Conservation (phyloP, 2,113 vertebrate species). For the Trachemys scripta region DNA sequence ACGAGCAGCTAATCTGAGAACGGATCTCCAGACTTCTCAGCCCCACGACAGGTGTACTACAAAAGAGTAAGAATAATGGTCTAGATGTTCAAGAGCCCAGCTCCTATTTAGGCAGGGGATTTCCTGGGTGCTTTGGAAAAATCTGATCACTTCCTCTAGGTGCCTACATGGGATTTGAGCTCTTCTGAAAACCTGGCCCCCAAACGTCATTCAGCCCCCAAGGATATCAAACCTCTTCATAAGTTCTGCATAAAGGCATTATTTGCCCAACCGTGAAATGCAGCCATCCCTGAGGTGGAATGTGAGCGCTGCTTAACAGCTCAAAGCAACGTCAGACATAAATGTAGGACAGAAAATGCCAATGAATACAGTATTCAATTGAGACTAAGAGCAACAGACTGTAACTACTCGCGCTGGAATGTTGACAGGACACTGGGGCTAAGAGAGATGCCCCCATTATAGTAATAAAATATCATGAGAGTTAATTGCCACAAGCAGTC, state of each 20-base stretch:
- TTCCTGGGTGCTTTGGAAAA: not conserved
- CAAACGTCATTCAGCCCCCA: not conserved
- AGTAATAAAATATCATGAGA: not conserved
- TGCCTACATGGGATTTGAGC: fast-evolving
- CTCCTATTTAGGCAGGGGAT: not conserved
- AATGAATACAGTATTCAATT: not conserved
- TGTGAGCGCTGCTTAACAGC: not conserved
- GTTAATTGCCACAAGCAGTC: not conserved
- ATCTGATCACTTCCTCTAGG: fast-evolving
- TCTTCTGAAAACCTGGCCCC: not conserved
- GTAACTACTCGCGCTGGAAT: not conserved
- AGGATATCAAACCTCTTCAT: not conserved
- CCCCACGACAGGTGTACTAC: not conserved
- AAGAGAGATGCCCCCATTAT: not conserved
- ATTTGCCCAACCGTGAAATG: not conserved
- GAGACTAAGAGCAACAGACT: not conserved
- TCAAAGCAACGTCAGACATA: not conserved
- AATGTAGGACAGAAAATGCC: not conserved
- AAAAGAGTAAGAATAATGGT: not conserved
- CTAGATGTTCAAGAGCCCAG: fast-evolving
- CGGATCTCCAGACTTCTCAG: not conserved
- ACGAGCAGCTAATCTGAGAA: not conserved
- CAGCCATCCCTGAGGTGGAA: not conserved
- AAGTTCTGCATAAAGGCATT: not conserved
- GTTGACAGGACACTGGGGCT: not conserved